phyloP scores from a whole-genome alignment of 2,113 vertebrate genomes.

The Monarcha castaneiventris region DNA sequence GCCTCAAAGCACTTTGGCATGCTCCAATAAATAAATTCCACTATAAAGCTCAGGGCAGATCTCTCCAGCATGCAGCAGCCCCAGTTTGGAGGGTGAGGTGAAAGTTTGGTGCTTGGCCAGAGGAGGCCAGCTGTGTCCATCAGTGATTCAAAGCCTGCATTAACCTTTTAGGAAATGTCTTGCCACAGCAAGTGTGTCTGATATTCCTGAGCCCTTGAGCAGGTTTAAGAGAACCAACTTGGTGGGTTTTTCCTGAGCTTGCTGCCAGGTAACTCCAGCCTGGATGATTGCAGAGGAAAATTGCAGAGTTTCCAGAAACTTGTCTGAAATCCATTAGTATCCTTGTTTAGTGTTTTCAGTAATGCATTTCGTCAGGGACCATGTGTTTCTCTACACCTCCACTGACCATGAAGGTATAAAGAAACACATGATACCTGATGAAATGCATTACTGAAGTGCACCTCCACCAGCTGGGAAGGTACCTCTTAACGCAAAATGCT shows the following conservation, averaged over 20 bases:
- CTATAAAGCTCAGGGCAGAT: not conserved
- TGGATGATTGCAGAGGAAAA: not conserved
- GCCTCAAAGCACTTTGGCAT: not conserved
- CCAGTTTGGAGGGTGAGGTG: not conserved
- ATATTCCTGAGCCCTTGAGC: not conserved
- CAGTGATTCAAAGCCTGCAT: not conserved
- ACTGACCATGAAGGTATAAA: not conserved
- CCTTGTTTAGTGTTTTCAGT: not conserved
- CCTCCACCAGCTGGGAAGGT: not conserved
- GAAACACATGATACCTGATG: not conserved
- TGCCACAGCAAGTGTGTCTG: not conserved
- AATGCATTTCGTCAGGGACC: not conserved
- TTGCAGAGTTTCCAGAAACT: not conserved
- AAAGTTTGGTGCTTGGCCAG: not conserved
- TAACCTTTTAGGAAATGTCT: not conserved
- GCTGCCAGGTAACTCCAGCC: not conserved
- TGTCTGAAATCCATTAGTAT: not conserved
- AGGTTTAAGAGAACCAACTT: not conserved
- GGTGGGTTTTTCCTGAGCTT: not conserved
- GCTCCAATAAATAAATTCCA: not conserved
- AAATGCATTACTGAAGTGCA: not conserved
- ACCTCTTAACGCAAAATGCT: accelerated
- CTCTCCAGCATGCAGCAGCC: not conserved
- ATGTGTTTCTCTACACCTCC: not conserved
- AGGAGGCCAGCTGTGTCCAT: not conserved